These are phyloP conservation scores for Epinephelus malabaricus DNA, from an alignment of 2,797 vertebrate genomes.

Conservation along the genomic window DNA sequence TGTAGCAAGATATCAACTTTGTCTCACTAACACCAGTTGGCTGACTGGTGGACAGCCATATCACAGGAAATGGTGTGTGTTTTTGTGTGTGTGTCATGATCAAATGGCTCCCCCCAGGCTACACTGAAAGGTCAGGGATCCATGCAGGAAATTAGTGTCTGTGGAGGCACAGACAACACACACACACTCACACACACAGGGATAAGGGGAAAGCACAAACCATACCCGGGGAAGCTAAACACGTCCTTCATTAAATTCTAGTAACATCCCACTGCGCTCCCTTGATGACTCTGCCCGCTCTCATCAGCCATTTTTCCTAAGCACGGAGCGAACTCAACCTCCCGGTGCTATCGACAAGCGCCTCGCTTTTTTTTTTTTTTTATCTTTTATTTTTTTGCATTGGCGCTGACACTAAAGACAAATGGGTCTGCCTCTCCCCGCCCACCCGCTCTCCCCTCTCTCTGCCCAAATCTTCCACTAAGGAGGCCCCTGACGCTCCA, in stretches of 20 bases:
- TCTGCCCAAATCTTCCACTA: slow-evolving; percentile 72
- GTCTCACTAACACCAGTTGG: slow-evolving; percentile 45
- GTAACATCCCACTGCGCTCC: slow-evolving; percentile 74
- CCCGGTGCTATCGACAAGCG: slow-evolving; percentile 53
- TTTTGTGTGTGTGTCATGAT: slow-evolving; percentile 64
- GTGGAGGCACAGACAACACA: slow-evolving; percentile 68
- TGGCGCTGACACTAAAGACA: slow-evolving; percentile 66
- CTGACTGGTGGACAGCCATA: slow-evolving; percentile 64
- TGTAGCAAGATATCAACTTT: slow-evolving; percentile 7
- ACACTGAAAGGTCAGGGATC: slow-evolving; percentile 82
- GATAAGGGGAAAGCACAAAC: slow-evolving; percentile 49
- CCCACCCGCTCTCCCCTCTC: slow-evolving; percentile 59
- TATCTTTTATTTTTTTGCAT: slow-evolving; percentile 45
- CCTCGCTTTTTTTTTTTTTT: slow-evolving; percentile 34
- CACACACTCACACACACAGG: slow-evolving; percentile 33
- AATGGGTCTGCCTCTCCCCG: slow-evolving; percentile 62
- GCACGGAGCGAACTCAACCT: slow-evolving; percentile 58
- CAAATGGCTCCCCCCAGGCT: slow-evolving; percentile 81
- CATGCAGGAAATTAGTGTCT: slow-evolving; percentile 88
- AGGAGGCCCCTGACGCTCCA: slow-evolving; percentile 71
- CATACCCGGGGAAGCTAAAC: slow-evolving; percentile 74
- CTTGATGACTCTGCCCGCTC: slow-evolving; percentile 69
- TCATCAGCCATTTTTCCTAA: slow-evolving; percentile 73
- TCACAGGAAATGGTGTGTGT: slow-evolving; percentile 66
- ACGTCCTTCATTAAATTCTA: slow-evolving; percentile 81